Evolutionary conservation across 2,797 vertebrate genomes (phyloP).

Genomic region (Notoglanidium macrostoma): DNA sequence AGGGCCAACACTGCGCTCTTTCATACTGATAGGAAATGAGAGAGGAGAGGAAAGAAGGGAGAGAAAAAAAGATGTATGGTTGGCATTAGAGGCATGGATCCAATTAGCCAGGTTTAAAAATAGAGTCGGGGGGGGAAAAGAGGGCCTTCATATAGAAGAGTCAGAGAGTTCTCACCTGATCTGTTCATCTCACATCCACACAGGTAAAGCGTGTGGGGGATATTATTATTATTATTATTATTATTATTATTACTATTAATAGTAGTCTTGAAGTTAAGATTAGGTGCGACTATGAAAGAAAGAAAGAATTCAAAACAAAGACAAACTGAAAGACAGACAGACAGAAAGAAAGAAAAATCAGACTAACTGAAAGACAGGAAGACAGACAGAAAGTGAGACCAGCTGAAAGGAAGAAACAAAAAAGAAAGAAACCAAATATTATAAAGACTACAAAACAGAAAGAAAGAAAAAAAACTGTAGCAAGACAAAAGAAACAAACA

Average conservation of each 20-base stretch:
- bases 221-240: not conserved
- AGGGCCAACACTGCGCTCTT: conserved; percentile 44
- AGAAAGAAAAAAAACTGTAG: not conserved
- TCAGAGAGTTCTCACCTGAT: not conserved
- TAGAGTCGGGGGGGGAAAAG: conserved; percentile 23
- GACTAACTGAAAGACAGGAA: no score
- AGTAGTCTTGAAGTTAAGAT: not conserved
- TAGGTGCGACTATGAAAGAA: not conserved
- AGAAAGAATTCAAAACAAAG: not conserved
- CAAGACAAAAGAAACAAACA: no score
- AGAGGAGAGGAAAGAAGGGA: not conserved
- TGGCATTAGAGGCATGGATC: conserved; percentile 59
- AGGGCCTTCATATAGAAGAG: not conserved
- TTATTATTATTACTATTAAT: not conserved
- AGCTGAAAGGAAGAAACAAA: not conserved
- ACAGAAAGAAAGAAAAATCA: not conserved
- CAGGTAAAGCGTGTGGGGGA: not conserved
- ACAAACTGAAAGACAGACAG: not conserved
- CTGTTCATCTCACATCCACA: not conserved
- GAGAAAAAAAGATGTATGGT: conserved; percentile 41
- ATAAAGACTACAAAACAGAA: not conserved
- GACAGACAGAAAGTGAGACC: not conserved
- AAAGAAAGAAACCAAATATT: not conserved
- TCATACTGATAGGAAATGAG: conserved; percentile 38
- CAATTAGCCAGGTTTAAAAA: conserved; percentile 64